phyloP scores from a whole-genome alignment of 2,113 vertebrate species.

The Anarrhichthys ocellatus region DNA sequence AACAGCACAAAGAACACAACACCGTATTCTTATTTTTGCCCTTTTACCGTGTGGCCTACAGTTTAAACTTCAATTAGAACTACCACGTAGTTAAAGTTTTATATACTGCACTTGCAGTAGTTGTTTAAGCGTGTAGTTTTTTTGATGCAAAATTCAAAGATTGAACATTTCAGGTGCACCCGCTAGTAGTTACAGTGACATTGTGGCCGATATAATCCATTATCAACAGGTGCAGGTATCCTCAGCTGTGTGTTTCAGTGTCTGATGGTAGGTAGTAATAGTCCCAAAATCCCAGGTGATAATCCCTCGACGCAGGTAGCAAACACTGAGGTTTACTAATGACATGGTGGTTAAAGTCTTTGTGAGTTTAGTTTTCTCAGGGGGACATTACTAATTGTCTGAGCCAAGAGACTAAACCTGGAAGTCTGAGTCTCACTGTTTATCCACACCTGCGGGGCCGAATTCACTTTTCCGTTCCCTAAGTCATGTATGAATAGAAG shows the following conservation, averaged over 20 bases:
- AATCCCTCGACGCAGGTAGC: constrained; percentile 6
- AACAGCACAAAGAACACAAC: neutral
- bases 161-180: neutral
- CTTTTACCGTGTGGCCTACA: neutral
- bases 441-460: constrained; percentile 31
- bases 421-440: constrained; percentile 11
- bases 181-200: neutral
- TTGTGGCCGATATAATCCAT: neutral
- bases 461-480: constrained; percentile 46
- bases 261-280: constrained; percentile 1
- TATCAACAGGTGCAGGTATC: neutral
- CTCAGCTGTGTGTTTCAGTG: constrained; percentile 15
- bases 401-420: constrained; percentile 35
- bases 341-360: constrained; percentile 26
- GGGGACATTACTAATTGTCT: constrained; percentile 48
- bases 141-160: neutral
- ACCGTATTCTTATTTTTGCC: neutral
- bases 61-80: neutral
- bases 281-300: constrained; percentile 46
- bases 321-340: constrained; percentile 45
- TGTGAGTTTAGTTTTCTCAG: constrained; percentile 38
- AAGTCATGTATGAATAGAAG: neutral
- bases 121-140: neutral
- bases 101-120: neutral
- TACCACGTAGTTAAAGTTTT: neutral